Evolutionary conservation across 1,140 invertebrate species (phyloP).

Genomic region (Trachymyrmex septentrionalis): DNA sequence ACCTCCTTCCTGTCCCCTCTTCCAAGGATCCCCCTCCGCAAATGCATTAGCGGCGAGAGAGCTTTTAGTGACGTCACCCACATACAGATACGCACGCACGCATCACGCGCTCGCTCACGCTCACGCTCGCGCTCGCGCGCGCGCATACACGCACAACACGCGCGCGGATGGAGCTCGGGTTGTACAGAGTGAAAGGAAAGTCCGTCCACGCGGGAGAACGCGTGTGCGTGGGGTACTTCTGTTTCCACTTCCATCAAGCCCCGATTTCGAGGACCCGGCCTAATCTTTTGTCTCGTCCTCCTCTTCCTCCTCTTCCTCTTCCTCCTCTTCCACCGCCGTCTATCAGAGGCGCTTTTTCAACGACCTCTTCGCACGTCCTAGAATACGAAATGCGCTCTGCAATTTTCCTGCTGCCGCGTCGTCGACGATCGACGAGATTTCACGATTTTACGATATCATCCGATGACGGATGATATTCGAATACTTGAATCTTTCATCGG

Average conservation of each 20-base stretch:
- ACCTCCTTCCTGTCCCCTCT: slow-evolving; percentile 72
- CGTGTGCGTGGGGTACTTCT: slow-evolving; percentile 70
- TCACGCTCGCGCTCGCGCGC: slow-evolving; percentile 62
- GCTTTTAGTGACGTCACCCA: slow-evolving; percentile 86
- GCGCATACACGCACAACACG: slow-evolving; percentile 33
- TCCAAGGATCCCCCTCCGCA: slow-evolving; percentile 81
- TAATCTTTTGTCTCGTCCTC: slow-evolving; percentile 81
- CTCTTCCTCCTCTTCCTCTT: slow-evolving; percentile 34
- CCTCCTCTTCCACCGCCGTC: slow-evolving; percentile 69
- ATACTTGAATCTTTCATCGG: not conserved
- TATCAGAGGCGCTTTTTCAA: slow-evolving; percentile 70
- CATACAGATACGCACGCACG: slow-evolving; percentile 65
- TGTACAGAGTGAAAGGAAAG: slow-evolving; percentile 68
- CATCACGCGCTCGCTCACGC: not conserved
- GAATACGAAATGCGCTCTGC: slow-evolving; percentile 57
- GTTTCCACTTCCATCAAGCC: slow-evolving; percentile 74
- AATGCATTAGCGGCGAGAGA: slow-evolving; percentile 86
- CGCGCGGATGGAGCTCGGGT: slow-evolving; percentile 51
- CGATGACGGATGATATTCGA: not conserved
- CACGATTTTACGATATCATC: not conserved
- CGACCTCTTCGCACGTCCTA: slow-evolving; percentile 64
- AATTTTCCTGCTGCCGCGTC: slow-evolving; percentile 11
- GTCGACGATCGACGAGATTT: not conserved
- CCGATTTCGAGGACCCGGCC: slow-evolving; percentile 68
- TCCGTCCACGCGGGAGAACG: slow-evolving; percentile 66